phyloP scores from a whole-genome alignment of 2,797 vertebrate species.

The Harpagifer antarcticus region DNA sequence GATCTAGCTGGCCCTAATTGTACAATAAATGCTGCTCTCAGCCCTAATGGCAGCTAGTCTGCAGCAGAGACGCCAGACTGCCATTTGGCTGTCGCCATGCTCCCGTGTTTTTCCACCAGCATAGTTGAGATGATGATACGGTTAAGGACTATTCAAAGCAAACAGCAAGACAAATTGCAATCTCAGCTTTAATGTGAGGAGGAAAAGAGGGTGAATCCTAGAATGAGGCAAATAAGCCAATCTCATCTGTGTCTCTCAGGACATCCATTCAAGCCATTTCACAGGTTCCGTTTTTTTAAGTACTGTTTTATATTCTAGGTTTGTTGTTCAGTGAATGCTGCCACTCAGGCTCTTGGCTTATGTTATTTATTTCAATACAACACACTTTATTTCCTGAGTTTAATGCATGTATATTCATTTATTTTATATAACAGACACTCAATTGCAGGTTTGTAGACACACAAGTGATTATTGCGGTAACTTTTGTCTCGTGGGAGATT shows the following conservation, averaged over 20 bases:
- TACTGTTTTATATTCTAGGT: conserved; percentile 45
- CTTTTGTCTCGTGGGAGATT: conserved; percentile 22
- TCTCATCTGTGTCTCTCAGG: conserved; percentile 70
- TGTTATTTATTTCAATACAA: conserved; percentile 27
- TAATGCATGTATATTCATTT: conserved; percentile 11
- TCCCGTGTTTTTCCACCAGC: conserved; percentile 88
- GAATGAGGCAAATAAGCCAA: conserved; percentile 80
- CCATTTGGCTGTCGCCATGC: conserved; percentile 95
- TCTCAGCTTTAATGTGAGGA: conserved; percentile 86
- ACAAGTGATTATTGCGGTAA: conserved; percentile 6
- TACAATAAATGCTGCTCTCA: conserved; percentile 95
- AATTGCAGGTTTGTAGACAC: conserved; percentile 10
- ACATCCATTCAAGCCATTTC: conserved; percentile 62
- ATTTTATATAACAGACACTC: conserved; percentile 8
- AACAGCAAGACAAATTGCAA: conserved; percentile 89
- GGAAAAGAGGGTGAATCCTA: conserved; percentile 69
- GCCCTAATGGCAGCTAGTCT: conserved; percentile 94
- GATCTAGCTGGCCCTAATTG: conserved; percentile 94
- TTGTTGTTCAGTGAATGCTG: conserved; percentile 37
- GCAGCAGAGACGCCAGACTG: conserved; percentile 92
- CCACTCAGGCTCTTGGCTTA: conserved; percentile 37
- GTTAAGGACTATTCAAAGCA: conserved; percentile 89
- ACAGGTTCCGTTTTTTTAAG: conserved; percentile 48
- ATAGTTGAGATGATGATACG: conserved; percentile 90
- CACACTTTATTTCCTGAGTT: conserved; percentile 30